These are phyloP conservation scores for Luperina nickerlii DNA, from an alignment of 2,888 invertebrate genomes.

Conservation along the genomic window DNA sequence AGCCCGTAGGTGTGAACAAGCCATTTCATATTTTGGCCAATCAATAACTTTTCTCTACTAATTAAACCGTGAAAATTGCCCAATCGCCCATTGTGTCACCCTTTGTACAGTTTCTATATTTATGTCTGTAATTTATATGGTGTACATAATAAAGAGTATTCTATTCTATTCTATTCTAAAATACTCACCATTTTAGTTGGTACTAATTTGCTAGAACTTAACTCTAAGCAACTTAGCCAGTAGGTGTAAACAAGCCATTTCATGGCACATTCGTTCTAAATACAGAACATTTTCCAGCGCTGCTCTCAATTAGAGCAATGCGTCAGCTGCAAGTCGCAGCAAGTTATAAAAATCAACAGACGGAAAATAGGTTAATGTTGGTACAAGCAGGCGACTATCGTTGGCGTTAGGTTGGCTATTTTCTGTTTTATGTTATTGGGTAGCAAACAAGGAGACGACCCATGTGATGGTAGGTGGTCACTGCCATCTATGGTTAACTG, in stretches of 20 bases:
- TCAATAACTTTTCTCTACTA: too few species aligned
- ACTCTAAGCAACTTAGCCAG: not conserved
- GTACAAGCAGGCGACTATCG: conserved; percentile 21
- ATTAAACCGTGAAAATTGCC: too few species aligned
- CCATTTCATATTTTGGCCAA: not conserved
- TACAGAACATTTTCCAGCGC: conserved; percentile 18
- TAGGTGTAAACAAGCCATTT: conserved; percentile 15
- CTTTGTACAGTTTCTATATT: too few species aligned
- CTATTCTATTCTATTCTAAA: too few species aligned
- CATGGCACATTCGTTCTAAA: conserved; percentile 25
- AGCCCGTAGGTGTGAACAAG: conserved; percentile 5
- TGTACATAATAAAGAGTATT: too few species aligned
- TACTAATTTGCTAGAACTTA: not conserved
- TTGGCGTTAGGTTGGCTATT: conserved; percentile 6
- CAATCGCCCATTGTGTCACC: too few species aligned
- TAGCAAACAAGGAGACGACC: too few species aligned
- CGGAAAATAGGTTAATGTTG: conserved; percentile 53
- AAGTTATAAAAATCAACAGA: conserved; percentile 58
- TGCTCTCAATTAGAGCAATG: conserved; percentile 50
- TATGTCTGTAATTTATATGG: too few species aligned
- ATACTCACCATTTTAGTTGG: not conserved
- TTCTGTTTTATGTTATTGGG: not conserved
- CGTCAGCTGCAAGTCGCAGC: conserved; percentile 53
- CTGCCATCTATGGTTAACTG: too few species aligned
- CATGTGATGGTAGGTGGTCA: not conserved